These are phyloP conservation scores for Boleophthalmus pectinirostris DNA, from an alignment of 2,113 vertebrate species.

Conservation along the genomic window DNA sequence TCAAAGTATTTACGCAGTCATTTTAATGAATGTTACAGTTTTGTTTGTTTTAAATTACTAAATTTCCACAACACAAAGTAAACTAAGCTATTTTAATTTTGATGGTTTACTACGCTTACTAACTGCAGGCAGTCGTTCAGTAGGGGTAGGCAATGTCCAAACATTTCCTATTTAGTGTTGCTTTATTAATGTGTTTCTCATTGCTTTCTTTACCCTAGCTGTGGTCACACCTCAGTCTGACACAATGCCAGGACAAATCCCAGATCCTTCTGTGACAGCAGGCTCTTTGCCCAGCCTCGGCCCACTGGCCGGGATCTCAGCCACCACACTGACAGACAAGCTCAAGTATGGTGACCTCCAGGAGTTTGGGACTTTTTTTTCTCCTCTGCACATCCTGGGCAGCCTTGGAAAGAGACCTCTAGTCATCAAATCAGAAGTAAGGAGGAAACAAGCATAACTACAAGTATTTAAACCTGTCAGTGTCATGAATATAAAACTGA, in stretches of 20 bases:
- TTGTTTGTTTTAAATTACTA: background rate
- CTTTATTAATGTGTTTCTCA: constrained; percentile 10
- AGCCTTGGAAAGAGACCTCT: constrained; percentile 88
- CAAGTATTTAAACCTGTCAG: too few species aligned
- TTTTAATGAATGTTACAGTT: background rate
- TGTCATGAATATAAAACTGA: too few species aligned
- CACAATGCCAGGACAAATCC: constrained; percentile 97
- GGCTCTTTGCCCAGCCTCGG: constrained; percentile 90
- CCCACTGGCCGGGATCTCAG: constrained; percentile 86
- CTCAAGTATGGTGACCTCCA: constrained; percentile 89
- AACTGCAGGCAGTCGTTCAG: background rate
- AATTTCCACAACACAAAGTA: too few species aligned
- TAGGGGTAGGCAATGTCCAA: background rate
- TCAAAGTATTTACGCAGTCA: background rate
- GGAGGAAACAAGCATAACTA: constrained; percentile 4
- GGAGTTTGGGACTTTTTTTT: constrained; percentile 89
- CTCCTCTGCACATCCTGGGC: constrained; percentile 90
- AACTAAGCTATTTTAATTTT: too few species aligned
- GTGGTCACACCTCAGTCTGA: constrained; percentile 78
- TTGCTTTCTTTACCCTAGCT: constrained; percentile 61
- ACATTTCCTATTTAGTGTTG: background rate
- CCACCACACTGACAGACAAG: constrained; percentile 88
- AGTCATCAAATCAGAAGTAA: constrained; percentile 90
- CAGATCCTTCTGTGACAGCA: constrained; percentile 90
- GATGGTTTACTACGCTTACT: background rate